Evolutionary conservation across 2,888 invertebrate genomes (phyloP), one percentile per base, ranked within the genome.

Genomic region (Mesorhabditis spiculigera): DNA sequence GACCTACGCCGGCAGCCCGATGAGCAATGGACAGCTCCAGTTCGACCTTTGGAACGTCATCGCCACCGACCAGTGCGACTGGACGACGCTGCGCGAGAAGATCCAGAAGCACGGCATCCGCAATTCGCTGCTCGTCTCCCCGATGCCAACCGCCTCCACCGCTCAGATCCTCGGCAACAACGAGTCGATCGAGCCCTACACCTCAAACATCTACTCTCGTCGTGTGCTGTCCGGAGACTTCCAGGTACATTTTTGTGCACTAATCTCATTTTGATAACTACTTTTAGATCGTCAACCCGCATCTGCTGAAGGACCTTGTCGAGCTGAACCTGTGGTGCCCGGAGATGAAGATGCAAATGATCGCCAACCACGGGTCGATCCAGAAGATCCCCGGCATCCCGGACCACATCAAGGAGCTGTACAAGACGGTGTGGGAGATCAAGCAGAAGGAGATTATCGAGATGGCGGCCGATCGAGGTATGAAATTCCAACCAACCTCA

Each of bases 81-180:
- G 98, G 98, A 85, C 88, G 3, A 88, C 86, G 5, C 88, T 98
- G 28, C 94, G 94, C 87, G 89, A 89, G 66, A 92, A 92, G 86
- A 95, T 98, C 79, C 91, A 92, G 0, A 89, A 92, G 73, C 90
- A 93, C 87, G 98, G 98, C 8, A 89, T 97, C 0, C 89, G 97
- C 70, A 98, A 98, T 88, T 95, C 95, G 4, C 89, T 96, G 44
- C 88, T 98, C 41, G 81, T 97, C 75, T 96, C 97, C 0, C 96
- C 96, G 0, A 98, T 98, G 97, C 97, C 97, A 0, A 98, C 97
- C 5, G 96, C 97, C 6, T 95, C 96, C 1, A 98, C 97, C 0
- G 97, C 98, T 4, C 97, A 98, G 88, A 99, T 99, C 85, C 90
- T 98, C 64, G 98, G 98, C 28, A 99, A 98, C 86, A 98, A 97